Evolutionary conservation across 2,113 vertebrate species (phyloP).

Genomic region (Galemys pyrenaicus): DNA sequence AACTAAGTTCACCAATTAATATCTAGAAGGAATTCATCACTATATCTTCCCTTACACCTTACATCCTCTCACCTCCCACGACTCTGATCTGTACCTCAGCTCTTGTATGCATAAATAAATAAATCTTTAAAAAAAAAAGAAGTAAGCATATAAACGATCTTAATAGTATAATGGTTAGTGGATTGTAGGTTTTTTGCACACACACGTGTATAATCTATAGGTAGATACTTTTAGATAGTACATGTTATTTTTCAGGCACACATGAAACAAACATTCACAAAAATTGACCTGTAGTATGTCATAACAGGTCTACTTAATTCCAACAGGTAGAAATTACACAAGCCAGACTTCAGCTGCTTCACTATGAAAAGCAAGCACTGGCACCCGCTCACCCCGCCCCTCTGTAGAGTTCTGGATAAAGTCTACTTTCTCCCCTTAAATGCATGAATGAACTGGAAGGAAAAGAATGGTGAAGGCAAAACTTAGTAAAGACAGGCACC

Average conservation of each 20-base stretch:
- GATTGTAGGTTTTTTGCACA: neutral
- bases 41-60: too few species aligned
- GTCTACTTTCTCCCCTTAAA: neutral
- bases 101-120: too few species aligned
- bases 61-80: too few species aligned
- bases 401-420: neutral
- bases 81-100: too few species aligned
- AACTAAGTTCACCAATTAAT: too few species aligned
- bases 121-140: too few species aligned
- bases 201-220: neutral
- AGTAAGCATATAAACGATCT: neutral
- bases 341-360: neutral
- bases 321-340: neutral
- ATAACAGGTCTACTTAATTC: neutral
- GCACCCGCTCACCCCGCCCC: fast-evolving
- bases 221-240: neutral
- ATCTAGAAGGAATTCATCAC: too few species aligned
- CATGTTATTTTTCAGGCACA: neutral
- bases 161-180: neutral
- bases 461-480: neutral
- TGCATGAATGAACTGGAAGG: neutral
- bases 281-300: neutral
- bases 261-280: neutral
- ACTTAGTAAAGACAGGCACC: neutral
- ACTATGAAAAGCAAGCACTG: fast-evolving